A percentile compares a stretch with the other conserved stretches of the same genome.
phyloP scores from a whole-genome alignment of 2,888 invertebrate genomes.

The Orthonevra nobilis region DNA sequence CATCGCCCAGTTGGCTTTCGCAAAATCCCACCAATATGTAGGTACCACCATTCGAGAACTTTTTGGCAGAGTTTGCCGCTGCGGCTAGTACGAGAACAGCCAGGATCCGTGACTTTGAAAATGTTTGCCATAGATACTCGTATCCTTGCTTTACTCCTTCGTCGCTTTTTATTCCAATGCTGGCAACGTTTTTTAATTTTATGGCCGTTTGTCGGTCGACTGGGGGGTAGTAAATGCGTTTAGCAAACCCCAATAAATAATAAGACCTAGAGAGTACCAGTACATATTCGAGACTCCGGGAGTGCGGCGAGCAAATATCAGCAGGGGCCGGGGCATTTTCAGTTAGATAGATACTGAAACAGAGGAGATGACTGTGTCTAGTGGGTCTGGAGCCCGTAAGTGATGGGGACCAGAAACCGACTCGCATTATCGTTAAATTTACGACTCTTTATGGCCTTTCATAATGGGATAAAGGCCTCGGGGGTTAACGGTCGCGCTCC shows the following conservation, averaged over 20 bases:
- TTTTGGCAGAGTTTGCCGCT: slow-evolving; percentile 58
- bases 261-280: slow-evolving; percentile 43
- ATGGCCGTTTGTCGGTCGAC: slow-evolving; percentile 60
- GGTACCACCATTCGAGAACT: slow-evolving; percentile 24
- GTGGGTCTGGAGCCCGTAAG: slow-evolving; percentile 15
- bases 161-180: slow-evolving; percentile 28
- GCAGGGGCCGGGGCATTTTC: background rate
- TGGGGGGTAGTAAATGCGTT: slow-evolving; percentile 63
- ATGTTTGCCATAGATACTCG: slow-evolving; percentile 50
- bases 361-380: slow-evolving; percentile 22
- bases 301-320: background rate
- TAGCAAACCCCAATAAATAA: slow-evolving; percentile 62
- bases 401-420: slow-evolving; percentile 49
- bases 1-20: background rate
- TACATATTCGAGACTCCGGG: slow-evolving; percentile 13
- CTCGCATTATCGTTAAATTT: slow-evolving; percentile 70
- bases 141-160: slow-evolving; percentile 17
- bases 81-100: slow-evolving; percentile 44
- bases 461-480: slow-evolving; percentile 67
- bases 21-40: too few species aligned
- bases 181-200: slow-evolving; percentile 67
- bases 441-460: slow-evolving; percentile 65
- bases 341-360: slow-evolving; percentile 30
- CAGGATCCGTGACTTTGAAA: slow-evolving; percentile 64
- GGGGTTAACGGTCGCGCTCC: slow-evolving; percentile 65